Evolutionary conservation across 2,797 vertebrate species (phyloP), one percentile per base, ranked within the genome.

Genomic region (Lepus townsendii): DNA sequence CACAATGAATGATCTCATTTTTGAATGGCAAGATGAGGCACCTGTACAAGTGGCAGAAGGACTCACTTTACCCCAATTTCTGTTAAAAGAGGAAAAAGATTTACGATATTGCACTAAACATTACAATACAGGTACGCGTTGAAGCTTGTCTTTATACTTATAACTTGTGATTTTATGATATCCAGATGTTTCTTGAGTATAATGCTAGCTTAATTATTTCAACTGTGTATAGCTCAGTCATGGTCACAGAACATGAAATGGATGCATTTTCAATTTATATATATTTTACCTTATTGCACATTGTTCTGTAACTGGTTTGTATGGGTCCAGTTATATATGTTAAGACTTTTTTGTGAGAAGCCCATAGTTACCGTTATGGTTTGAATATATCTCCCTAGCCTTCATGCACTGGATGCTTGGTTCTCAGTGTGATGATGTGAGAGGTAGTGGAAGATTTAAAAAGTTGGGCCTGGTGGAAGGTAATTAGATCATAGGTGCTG

Each of bases 1-100:
- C 97, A 99, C 99, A 50, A 99, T 99, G 99, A 99, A 99, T 62
- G 99, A 99, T 97, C 99, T 99, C 82, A 99, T 99, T 98, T 99
- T 99, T 97, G 99, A 99, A 98, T 99, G 99, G 99, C 99, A 99
- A 98, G 99, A 99, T 97, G 99, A 99, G 14, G 99, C 99, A 94
- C 99, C 99, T 0, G 99, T 99, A 35, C 99, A 99, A 98, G 98
- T 99, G 96, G 99, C 99, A 3, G 99, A 99, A 90, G 99, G 99
- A 77, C 99, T 99, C 72, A 99, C 99, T 20, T 98, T 99, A 57
- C 99, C 99, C 32, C 99, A 99, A 96, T 99, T 99, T 98, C 98
- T 99, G 75, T 98, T 99, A 92, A 99, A 99, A 98, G 99, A 99
- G 92, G 99, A 99, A 95, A 99, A 99, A 47, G 99, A 99, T 97